Evolutionary conservation across 2,113 vertebrate species (phyloP).

Genomic region (Orycteropus afer): DNA sequence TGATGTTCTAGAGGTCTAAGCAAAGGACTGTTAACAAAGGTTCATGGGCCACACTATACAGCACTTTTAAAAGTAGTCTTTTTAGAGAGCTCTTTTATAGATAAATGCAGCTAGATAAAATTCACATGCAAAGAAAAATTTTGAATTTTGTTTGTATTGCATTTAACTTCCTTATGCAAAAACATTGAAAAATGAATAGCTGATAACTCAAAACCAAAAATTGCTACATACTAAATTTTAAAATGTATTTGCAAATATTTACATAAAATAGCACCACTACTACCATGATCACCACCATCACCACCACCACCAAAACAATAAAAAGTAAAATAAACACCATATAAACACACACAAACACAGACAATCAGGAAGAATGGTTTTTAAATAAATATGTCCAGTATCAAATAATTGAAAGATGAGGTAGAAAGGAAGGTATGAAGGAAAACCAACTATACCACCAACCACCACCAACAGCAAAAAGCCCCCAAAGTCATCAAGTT

Average conservation of each 20-base stretch:
- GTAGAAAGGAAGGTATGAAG: not conserved
- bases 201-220: conserved; percentile 45
- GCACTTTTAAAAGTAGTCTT: conserved; percentile 50
- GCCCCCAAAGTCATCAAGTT: no score
- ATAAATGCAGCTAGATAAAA: conserved; percentile 44
- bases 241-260: conserved; percentile 25
- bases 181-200: conserved; percentile 33
- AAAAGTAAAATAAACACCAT: not conserved
- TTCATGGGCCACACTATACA: not conserved
- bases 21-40: conserved; percentile 20
- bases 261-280: not conserved
- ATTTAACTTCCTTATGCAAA: conserved; percentile 64
- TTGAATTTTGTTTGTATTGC: conserved; percentile 54
- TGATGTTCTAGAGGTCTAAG: not conserved
- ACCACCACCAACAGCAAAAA: no score
- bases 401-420: not conserved
- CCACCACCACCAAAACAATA: not conserved
- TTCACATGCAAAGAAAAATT: conserved; percentile 44
- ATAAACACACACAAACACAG: not conserved
- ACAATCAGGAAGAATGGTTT: not conserved
- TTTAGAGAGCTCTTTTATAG: conserved; percentile 43
- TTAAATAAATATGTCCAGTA: not conserved
- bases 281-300: not conserved
- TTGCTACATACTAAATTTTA: not conserved
- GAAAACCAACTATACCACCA: no score